phyloP scores from a whole-genome alignment of 2,888 invertebrate genomes.

The Venustoraphidia nigricollis region DNA sequence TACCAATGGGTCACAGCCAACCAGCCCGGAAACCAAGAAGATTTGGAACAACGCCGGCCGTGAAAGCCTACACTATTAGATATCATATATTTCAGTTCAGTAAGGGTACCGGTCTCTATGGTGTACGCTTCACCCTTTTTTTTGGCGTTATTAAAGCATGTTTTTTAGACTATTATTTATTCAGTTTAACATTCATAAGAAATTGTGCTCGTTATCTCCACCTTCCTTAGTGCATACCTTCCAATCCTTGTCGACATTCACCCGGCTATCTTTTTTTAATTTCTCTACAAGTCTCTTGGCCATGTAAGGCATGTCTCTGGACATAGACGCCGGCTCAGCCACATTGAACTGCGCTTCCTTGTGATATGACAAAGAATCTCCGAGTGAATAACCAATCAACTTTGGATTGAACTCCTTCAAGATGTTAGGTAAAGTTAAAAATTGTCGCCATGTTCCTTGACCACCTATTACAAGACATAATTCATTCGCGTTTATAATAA shows the following conservation, averaged over 20 bases:
- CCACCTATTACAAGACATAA: conserved; percentile 25
- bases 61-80: too few relatives aligned
- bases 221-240: conserved; percentile 28
- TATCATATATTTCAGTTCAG: too few relatives aligned
- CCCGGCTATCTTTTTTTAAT: conserved; percentile 33
- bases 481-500: too few relatives aligned
- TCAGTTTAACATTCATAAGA: too few relatives aligned
- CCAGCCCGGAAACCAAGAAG: too few relatives aligned
- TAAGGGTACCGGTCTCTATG: too few relatives aligned
- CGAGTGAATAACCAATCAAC: conserved; percentile 40
- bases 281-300: conserved; percentile 34
- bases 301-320: conserved; percentile 39
- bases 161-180: too few relatives aligned
- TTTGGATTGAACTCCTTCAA: conserved; percentile 47
- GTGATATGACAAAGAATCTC: conserved; percentile 31
- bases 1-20: too few relatives aligned
- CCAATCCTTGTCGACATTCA: conserved; percentile 41
- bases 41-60: too few relatives aligned
- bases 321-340: conserved; percentile 41
- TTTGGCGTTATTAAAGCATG: too few relatives aligned
- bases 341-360: conserved; percentile 36
- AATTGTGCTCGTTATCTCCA: too few relatives aligned
- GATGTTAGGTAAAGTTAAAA: conserved; percentile 41
- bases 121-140: too few relatives aligned
- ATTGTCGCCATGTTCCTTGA: conserved; percentile 33